Conservation (phyloP, 1,140 invertebrate species). For the Zaprionus nigranus region DNA sequence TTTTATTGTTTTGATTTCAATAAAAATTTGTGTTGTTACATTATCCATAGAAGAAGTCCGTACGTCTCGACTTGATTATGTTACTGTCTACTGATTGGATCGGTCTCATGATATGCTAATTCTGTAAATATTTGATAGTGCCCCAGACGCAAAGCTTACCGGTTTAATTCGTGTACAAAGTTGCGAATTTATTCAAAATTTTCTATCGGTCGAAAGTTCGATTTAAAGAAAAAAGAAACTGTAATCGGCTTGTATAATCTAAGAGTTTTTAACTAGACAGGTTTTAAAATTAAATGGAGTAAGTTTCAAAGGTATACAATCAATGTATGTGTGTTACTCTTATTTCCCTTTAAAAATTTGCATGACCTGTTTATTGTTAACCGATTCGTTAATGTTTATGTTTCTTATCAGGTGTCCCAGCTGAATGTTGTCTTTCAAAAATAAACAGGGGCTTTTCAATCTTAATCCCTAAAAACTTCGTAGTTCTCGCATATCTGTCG, state of each 20-base stretch:
- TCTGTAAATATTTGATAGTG: neutral
- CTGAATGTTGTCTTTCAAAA: neutral
- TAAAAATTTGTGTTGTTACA: neutral
- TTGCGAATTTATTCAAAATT: neutral
- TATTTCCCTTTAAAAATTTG: neutral
- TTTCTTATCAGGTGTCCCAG: neutral
- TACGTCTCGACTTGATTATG: conserved; percentile 1
- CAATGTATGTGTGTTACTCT: neutral
- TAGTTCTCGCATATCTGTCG: too few relatives aligned
- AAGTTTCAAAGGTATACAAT: neutral
- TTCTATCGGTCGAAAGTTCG: neutral
- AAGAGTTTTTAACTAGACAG: too few relatives aligned
- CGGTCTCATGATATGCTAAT: neutral
- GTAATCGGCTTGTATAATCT: too few relatives aligned
- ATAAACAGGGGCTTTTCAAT: neutral
- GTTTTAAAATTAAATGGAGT: neutral
- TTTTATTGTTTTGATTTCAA: neutral
- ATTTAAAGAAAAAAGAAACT: neutral
- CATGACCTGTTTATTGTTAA: neutral
- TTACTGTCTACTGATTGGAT: neutral
- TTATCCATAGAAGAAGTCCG: neutral
- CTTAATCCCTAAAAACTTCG: too few relatives aligned
- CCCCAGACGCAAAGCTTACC: neutral
- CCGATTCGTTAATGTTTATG: neutral
- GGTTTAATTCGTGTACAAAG: too few relatives aligned